These are phyloP conservation scores for Chalcis sispes DNA, from an alignment of 2,888 invertebrate species.

Conservation along the genomic window DNA sequence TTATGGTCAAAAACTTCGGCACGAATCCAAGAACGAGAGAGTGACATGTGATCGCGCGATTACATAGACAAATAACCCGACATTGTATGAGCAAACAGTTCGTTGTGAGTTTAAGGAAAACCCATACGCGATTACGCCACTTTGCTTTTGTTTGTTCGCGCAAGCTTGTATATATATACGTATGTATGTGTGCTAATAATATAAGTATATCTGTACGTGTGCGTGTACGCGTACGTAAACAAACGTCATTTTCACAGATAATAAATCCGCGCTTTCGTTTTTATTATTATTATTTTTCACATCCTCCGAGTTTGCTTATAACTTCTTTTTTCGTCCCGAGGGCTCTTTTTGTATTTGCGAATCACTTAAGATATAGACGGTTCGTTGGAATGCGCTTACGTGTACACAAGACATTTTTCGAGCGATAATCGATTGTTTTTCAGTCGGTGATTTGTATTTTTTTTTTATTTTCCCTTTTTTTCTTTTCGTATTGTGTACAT, in stretches of 20 bases:
- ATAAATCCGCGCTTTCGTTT: not conserved
- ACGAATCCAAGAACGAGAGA: too few relatives aligned
- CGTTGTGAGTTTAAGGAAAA: not conserved
- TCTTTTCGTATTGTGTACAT: too few relatives aligned
- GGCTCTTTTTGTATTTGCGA: not conserved
- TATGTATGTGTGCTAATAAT: too few relatives aligned
- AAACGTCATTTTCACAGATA: not conserved
- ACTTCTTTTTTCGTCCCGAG: too few relatives aligned
- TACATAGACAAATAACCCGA: constrained; percentile 25
- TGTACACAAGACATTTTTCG: not conserved
- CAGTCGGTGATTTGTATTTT: not conserved
- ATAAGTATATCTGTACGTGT: too few relatives aligned
- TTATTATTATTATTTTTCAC: not conserved
- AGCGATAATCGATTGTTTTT: too few relatives aligned
- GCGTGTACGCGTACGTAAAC: too few relatives aligned
- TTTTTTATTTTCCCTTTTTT: too few relatives aligned
- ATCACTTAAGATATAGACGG: constrained; percentile 5
- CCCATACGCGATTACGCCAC: not conserved
- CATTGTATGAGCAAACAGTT: constrained; percentile 9
- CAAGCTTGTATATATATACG: too few relatives aligned
- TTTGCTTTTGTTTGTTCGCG: too few relatives aligned
- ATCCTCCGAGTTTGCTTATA: not conserved
- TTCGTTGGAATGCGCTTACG: not conserved
- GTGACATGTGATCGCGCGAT: constrained; percentile 38
- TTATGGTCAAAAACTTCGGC: too few relatives aligned